Base-by-base conservation (phyloP, 1,140 invertebrate genomes). In the Ostrea denselamellosa region DNA sequence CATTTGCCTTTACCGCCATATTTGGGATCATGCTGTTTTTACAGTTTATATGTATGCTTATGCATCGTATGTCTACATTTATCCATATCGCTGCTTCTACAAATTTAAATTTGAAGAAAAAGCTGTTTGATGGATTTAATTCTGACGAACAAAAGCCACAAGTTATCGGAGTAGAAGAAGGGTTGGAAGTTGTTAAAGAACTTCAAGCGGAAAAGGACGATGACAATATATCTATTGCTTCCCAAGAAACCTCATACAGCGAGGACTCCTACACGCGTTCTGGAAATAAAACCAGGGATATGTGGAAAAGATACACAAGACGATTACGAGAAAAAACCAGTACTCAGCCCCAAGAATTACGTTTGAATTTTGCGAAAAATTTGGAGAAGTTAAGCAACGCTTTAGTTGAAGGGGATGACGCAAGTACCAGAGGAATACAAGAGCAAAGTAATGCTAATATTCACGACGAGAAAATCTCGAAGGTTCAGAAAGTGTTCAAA, bases 1-100 rank as follows among this genome's bases (percentile, higher is more conserved):
- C 95, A n/a, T 90, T 96, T 22, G 92, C 95, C 0, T 96, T 96
- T 90, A 94, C 95, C 8, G 86, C 94, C 12, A 94, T 96, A 65
- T 96, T 96, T 90, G 95, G 94, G 52, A 54, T 95, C 4, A 91
- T 96, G 88, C 88, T 96, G 82, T 90, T 95, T 22, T 92, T 96
- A 44, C 95, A 96, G 90, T 94, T 95, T 86, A 84, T 95, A 8
- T 95, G 94, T n/a, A 96, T 96, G 95, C 82, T 96, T 58, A 92
- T 95, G 71, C 95, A 95, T 90, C 91, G 95, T n/a, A 89, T 94
- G 71, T 93, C 93, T 25, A 95, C 95, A 0, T 89, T 94, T 25
- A 85, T 94, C 2, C 94, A 95, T 81, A 93, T 95, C 71, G 89
- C 92, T 17, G 92, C 93, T 0, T 86, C 89, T 7, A 93, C 93